Conservation (phyloP, 2,888 invertebrate genomes). For the Xestia c-nigrum region DNA sequence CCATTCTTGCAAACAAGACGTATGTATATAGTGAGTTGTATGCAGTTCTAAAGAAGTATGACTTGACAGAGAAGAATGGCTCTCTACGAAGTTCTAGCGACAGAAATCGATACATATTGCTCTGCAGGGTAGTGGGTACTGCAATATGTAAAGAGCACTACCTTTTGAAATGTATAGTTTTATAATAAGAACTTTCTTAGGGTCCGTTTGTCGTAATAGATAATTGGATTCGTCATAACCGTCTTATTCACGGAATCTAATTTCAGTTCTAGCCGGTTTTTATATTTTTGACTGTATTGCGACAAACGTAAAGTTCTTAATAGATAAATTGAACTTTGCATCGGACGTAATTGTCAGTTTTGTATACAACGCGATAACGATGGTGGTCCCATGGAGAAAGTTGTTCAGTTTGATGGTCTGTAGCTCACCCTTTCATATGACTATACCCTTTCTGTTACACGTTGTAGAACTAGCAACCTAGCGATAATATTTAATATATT, state of each 20-base stretch:
- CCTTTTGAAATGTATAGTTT: slow-evolving; percentile 1
- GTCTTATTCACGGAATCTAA: not conserved
- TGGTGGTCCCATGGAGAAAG: too few species aligned
- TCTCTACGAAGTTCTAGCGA: slow-evolving; percentile 35
- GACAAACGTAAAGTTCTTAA: too few species aligned
- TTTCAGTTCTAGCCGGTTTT: not conserved
- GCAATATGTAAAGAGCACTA: slow-evolving; percentile 37
- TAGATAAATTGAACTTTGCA: too few species aligned
- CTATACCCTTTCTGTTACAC: too few species aligned
- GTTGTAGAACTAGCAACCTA: too few species aligned
- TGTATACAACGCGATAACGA: too few species aligned
- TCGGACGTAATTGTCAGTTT: too few species aligned
- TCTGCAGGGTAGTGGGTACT: not conserved
- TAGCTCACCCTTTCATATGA: too few species aligned
- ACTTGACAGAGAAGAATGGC: slow-evolving; percentile 53
- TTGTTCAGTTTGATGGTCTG: too few species aligned
- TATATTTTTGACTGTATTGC: not conserved
- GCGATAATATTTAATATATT: too few species aligned
- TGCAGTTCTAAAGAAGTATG: slow-evolving; percentile 40
- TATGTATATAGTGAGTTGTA: slow-evolving; percentile 21
- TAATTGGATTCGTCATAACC: not conserved
- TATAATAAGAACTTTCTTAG: not conserved
- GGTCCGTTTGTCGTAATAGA: too few species aligned
- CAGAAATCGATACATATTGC: slow-evolving; percentile 56
- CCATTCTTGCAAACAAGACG: slow-evolving; percentile 12